These are phyloP conservation scores for Calidris pugnax DNA, from an alignment of 2,113 vertebrate genomes.

Conservation along the genomic window DNA sequence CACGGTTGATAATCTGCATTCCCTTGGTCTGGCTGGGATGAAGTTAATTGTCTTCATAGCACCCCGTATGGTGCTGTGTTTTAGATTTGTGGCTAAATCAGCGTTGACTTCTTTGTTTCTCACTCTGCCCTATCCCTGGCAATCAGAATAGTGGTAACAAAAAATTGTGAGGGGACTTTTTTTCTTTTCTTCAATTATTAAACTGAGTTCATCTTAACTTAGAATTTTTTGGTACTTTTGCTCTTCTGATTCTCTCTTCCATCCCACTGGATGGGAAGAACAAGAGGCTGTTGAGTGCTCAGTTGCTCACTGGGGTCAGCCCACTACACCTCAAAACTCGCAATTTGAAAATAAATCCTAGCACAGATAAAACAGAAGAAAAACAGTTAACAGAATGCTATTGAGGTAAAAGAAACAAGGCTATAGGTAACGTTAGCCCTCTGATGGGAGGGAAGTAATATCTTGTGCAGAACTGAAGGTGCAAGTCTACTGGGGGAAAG, in stretches of 20 bases:
- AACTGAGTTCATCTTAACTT: background rate
- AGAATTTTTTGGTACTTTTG: background rate
- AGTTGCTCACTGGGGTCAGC: background rate
- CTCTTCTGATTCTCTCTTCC: background rate
- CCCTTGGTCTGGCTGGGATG: background rate
- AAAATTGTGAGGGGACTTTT: background rate
- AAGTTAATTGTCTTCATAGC: background rate
- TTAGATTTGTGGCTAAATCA: background rate
- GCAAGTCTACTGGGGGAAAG: background rate
- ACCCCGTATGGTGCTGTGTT: background rate
- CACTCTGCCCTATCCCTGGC: background rate
- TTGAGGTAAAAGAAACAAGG: background rate
- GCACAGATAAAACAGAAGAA: background rate
- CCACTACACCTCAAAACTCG: background rate
- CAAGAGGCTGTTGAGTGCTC: background rate
- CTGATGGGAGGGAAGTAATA: background rate
- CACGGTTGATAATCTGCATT: background rate
- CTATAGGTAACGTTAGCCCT: background rate
- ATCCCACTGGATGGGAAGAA: rapidly evolving
- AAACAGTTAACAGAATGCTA: background rate
- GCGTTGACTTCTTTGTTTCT: background rate
- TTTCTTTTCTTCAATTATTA: background rate
- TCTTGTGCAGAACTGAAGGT: background rate
- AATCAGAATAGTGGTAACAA: background rate
- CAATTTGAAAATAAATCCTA: background rate